Evolutionary conservation across 2,797 vertebrate genomes (phyloP), one percentile per base, ranked within the genome.

Genomic region (Urosaurus nigricauda): DNA sequence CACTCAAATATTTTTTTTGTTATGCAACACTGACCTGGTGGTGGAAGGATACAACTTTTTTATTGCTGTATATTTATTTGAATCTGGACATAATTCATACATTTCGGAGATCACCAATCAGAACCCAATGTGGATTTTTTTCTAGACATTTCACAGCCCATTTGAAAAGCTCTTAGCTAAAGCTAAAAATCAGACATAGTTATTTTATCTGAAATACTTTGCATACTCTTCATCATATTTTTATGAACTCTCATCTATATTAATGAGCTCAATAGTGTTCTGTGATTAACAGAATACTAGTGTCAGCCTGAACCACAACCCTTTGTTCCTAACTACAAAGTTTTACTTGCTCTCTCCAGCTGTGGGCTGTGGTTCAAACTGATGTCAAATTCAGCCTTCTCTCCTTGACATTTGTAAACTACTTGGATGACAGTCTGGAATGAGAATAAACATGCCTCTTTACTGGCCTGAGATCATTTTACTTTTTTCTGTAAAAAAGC

Each of bases 331-430:
- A 81, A 81, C 24, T 65, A 47, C 37, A 70, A 87, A 37, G 58
- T 37, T 77, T 85, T 58, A 84, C 56, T 84, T 40, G 29, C 40
- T 88, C 16, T 70, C 24, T 81, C n/a, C 53, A 86, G 83, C 43
- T 77, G 58, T 51, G 29, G 47, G n/a, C 73, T 63, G 79, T 11
- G n/a, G 60, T 51, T 85, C 84, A 85, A 47, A 73, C 24, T 85
- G 32, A 68, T 83, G 90, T 86, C 63, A 88, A 82, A 85, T 78
- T 29, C 40, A 83, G 37, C 78, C 73, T 86, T 88, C 65, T 82
- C 32, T 85, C 70, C 19, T 56, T 84, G n/a, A 75, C 43, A 85
- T 63, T 79, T 88, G 78, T 81, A 86, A 91, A 82, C 83, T 32
- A 9, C 58, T 24, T 17, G 43, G 21, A 68, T 84, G 47, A 58